These are phyloP conservation scores for Lophius americanus DNA, from an alignment of 2,797 vertebrate species.

Conservation along the genomic window DNA sequence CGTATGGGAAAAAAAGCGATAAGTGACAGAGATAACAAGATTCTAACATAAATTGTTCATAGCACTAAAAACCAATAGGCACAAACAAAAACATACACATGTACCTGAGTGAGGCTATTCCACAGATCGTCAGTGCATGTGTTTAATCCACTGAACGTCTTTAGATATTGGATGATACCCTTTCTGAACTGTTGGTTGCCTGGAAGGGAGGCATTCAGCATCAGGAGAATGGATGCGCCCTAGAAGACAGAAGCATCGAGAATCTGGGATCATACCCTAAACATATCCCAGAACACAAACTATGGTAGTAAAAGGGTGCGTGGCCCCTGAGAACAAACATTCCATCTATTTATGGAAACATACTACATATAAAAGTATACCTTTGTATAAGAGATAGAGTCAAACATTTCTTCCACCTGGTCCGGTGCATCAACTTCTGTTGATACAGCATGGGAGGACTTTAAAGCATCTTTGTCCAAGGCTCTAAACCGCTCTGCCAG, in stretches of 20 bases:
- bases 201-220: conserved; percentile 89
- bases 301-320: not conserved
- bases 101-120: conserved; percentile 91
- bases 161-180: conserved; percentile 87
- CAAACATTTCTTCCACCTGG: conserved; percentile 97
- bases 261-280: conserved; percentile 10
- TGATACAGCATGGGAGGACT: conserved; percentile 91
- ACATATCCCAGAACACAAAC: conserved; percentile 3
- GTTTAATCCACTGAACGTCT: conserved; percentile 82
- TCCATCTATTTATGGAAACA: not conserved
- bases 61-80: not conserved
- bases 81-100: conserved; percentile 5
- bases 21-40: not conserved
- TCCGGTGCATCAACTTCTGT: conserved; percentile 85
- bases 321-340: not conserved
- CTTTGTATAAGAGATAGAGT: conserved; percentile 95
- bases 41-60: not conserved
- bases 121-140: conserved; percentile 89
- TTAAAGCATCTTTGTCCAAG: conserved; percentile 90
- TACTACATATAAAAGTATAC: conserved; percentile 66
- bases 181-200: conserved; percentile 86
- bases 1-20: not conserved
- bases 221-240: conserved; percentile 94
- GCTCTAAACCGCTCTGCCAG: conserved; percentile 87
- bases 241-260: conserved; percentile 58